phyloP scores from a whole-genome alignment of 1,140 invertebrate genomes.

The Drosophila asahinai region DNA sequence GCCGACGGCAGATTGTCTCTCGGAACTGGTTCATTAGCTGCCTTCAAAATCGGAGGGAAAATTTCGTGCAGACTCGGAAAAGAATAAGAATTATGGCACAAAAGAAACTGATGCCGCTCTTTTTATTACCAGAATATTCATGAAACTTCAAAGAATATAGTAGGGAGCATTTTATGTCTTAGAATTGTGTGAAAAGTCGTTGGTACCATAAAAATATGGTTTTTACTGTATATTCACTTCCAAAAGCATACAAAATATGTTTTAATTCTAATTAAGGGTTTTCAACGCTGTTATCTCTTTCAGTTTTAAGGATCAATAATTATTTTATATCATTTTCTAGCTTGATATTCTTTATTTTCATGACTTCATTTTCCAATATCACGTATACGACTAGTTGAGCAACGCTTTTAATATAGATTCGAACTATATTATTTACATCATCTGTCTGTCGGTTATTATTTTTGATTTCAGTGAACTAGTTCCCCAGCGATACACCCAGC shows the following conservation, averaged over 20 bases:
- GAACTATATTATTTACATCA: not conserved
- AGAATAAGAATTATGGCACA: not conserved
- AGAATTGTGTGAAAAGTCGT: not conserved
- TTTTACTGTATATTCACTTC: not conserved
- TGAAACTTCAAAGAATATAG: not conserved
- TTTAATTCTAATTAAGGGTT: not conserved
- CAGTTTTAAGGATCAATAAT: no score
- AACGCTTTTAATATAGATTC: not conserved
- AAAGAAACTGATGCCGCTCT: not conserved
- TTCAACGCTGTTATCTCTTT: not conserved
- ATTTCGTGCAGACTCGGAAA: not conserved
- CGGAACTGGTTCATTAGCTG: slow-evolving; percentile 23
- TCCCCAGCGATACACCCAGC: not conserved
- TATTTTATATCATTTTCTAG: not conserved
- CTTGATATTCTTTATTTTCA: not conserved
- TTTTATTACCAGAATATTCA: not conserved
- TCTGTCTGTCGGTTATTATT: not conserved
- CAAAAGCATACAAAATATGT: not conserved
- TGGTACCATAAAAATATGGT: not conserved
- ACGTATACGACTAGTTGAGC: slow-evolving; percentile 2
- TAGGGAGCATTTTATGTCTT: not conserved
- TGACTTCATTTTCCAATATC: not conserved
- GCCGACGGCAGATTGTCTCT: slow-evolving; percentile 27
- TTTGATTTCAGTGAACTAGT: slow-evolving; percentile 17
- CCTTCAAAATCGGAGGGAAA: not conserved